Percentiles rank a stretch among this genome's conserved stretches.
phyloP scores from a whole-genome alignment of 2,888 invertebrate genomes.

The Onchidella celtica region DNA sequence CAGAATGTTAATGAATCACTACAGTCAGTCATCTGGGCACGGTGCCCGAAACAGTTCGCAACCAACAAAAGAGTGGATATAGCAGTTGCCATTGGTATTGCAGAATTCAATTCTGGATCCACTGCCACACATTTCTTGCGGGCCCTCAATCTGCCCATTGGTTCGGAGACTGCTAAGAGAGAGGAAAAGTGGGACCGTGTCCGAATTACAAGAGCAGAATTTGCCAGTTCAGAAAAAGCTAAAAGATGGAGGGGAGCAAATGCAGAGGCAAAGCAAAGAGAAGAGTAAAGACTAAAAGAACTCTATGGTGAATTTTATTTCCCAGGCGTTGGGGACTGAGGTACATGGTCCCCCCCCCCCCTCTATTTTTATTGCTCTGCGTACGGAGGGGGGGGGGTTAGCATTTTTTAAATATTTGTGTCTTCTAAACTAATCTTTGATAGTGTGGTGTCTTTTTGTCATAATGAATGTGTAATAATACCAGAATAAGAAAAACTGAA shows the following conservation, averaged over 20 bases:
- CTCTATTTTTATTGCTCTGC: no score
- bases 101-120: constrained; percentile 36
- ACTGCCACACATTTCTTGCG: constrained; percentile 26
- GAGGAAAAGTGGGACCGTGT: constrained; percentile 28
- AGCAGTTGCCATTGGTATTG: constrained; percentile 18
- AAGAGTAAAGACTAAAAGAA: no score
- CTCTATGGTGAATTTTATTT: no score
- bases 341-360: no score
- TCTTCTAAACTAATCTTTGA: no score
- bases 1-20: constrained; percentile 36
- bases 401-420: no score
- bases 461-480: no score
- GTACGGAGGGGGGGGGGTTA: no score
- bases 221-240: neutral
- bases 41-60: constrained; percentile 32
- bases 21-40: constrained; percentile 18
- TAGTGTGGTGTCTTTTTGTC: no score
- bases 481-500: no score
- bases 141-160: constrained; percentile 17
- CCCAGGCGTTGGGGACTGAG: no score
- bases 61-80: neutral
- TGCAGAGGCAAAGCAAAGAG: neutral
- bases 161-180: constrained; percentile 11
- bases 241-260: neutral
- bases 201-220: neutral